Evolutionary conservation across 2,888 invertebrate genomes (phyloP).

Genomic region (Xestia xanthographa): DNA sequence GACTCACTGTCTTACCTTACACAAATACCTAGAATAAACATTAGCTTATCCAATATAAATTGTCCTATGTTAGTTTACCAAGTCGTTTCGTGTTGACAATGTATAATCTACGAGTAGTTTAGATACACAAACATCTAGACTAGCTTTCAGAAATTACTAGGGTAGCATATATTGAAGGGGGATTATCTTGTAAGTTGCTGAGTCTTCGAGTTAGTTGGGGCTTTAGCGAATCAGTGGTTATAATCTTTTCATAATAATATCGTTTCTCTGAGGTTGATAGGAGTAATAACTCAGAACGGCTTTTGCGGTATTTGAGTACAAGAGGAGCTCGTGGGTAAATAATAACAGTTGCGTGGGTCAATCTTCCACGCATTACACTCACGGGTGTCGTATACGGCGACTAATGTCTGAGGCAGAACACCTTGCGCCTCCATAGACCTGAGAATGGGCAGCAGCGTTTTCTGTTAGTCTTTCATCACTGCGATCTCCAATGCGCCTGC

Average conservation of each 20-base stretch:
- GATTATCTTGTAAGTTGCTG: conserved; percentile 37
- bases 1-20: conserved; percentile 10
- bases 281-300: not conserved
- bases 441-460: no score
- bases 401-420: no score
- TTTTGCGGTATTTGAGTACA: not conserved
- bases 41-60: conserved; percentile 19
- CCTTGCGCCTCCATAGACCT: no score
- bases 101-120: conserved; percentile 23
- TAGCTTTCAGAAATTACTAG: conserved; percentile 37
- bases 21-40: conserved; percentile 33
- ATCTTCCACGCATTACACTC: no score
- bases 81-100: conserved; percentile 25
- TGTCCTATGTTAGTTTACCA: not conserved
- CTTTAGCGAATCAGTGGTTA: conserved; percentile 5
- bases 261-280: not conserved
- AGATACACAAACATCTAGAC: conserved; percentile 25
- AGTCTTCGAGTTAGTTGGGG: conserved; percentile 9
- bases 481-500: no score
- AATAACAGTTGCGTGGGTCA: not conserved
- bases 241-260: not conserved
- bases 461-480: no score
- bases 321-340: not conserved
- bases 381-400: no score
- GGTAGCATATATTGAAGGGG: conserved; percentile 25